Evolutionary conservation across 2,113 vertebrate genomes (phyloP), one percentile per base, ranked within the genome.

Genomic region (Ginglymostoma cirratum): DNA sequence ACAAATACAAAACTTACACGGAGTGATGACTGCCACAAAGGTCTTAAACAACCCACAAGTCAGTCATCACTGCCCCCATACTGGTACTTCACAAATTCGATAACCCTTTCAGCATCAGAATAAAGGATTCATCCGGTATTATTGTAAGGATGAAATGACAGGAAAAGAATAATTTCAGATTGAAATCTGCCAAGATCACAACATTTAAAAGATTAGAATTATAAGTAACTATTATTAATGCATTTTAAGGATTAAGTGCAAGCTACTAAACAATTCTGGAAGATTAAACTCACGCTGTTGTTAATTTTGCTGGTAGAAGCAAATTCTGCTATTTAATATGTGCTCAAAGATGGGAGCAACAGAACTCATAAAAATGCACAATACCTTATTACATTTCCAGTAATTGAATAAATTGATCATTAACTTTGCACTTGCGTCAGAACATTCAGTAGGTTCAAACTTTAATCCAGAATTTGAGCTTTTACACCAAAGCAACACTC

Each of bases 1-100:
- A 90, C 27, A 90, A 90, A 90, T 65, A 34, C 87, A 34, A 90
- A 90, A 61, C 5, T 90, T 90, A n/a, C 87, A 90, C 34, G 27
- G 48, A 90, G 27, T 17, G 55, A 30, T 90, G 87, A 61, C 48
- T 90, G 87, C 24, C 87, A 90, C 10, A 90, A 90, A 61, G 55
- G 48, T 61, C 55, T 52, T 52, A 52, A 90, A 52, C 24, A 90
- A 90, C 34, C 48, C 52, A 27, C 30, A 61, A 61, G 52, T 90
- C 87, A 90, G 12, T 65, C 87, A 90, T 90, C 86, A 55, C 21
- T 23, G 48, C 86, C 86, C 86, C 55, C 21, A 52, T 89, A 52
- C 87, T 34, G 48, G 87, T 48, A 30, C 55, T 90, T 90, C 87
- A 52, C 23, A 61, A 27, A 30, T 61, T 55, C 61, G 86, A 89